Evolutionary conservation across 1,140 invertebrate genomes (phyloP).

Genomic region (Popillia japonica): DNA sequence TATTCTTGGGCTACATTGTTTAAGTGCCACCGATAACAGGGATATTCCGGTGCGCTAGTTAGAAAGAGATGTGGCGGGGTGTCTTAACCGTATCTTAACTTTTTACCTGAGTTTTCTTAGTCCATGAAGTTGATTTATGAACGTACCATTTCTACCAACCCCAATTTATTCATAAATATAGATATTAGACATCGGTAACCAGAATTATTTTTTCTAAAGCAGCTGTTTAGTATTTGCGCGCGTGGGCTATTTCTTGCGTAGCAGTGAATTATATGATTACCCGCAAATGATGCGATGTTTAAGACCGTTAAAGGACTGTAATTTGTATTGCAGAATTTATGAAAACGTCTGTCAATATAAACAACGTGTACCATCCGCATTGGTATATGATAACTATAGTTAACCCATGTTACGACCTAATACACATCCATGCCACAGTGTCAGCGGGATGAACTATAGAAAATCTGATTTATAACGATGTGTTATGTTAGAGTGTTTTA

Average conservation of each 20-base stretch:
- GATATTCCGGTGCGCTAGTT: background rate
- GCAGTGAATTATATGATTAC: background rate
- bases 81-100: conserved; percentile 25
- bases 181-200: conserved; percentile 38
- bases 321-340: too few species aligned
- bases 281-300: background rate
- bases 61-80: conserved; percentile 4
- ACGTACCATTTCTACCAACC: background rate
- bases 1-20: conserved; percentile 42
- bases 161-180: conserved; percentile 40
- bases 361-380: too few species aligned
- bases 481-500: too few species aligned
- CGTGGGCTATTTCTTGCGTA: background rate
- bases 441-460: too few species aligned
- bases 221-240: conserved; percentile 16
- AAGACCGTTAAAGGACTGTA: too few species aligned
- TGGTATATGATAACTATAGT: too few species aligned
- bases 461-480: too few species aligned
- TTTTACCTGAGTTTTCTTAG: conserved; percentile 31
- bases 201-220: conserved; percentile 39
- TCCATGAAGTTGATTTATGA: conserved; percentile 38
- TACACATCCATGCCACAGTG: too few species aligned
- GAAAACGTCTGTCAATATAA: too few species aligned
- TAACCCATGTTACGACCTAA: too few species aligned
- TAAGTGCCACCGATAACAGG: conserved; percentile 33